Conservation (phyloP, 1,140 invertebrate genomes). For the Limonius californicus region DNA sequence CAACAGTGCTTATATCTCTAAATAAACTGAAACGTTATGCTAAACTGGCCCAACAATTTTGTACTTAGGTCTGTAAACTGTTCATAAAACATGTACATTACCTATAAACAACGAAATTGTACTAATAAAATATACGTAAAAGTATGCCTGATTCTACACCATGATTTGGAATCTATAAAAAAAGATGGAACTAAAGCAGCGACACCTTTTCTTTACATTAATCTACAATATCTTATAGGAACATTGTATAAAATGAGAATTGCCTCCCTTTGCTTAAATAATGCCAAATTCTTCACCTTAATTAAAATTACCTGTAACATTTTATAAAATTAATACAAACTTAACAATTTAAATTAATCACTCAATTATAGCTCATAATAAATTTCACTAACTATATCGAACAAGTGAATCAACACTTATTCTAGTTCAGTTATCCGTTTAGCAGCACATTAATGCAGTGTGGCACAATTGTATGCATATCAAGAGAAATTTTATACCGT, state of each 20-base stretch:
- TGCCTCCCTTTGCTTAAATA: neutral
- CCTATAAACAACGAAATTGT: neutral
- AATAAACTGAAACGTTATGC: neutral
- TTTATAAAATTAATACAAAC: conserved; percentile 12
- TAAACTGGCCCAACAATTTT: conserved; percentile 13
- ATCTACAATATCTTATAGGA: conserved; percentile 7
- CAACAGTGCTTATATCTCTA: conserved; percentile 1
- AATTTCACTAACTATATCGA: too few relatives aligned
- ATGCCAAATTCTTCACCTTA: neutral
- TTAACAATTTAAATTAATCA: neutral
- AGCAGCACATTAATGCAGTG: too few relatives aligned
- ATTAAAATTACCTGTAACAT: conserved; percentile 6
- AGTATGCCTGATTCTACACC: too few relatives aligned
- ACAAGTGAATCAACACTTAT: too few relatives aligned
- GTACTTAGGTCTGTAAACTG: too few relatives aligned
- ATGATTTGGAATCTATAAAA: too few relatives aligned
- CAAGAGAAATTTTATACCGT: too few relatives aligned
- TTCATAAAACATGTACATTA: too few relatives aligned
- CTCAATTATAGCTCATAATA: too few relatives aligned
- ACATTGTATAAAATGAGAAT: conserved; percentile 10
- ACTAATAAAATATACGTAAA: neutral
- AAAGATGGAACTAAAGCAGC: too few relatives aligned
- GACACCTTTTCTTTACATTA: neutral
- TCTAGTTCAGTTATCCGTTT: too few relatives aligned
- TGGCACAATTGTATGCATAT: too few relatives aligned